Evolutionary conservation across 2,113 vertebrate species (phyloP).

Genomic region (Lamprologus callipterus): DNA sequence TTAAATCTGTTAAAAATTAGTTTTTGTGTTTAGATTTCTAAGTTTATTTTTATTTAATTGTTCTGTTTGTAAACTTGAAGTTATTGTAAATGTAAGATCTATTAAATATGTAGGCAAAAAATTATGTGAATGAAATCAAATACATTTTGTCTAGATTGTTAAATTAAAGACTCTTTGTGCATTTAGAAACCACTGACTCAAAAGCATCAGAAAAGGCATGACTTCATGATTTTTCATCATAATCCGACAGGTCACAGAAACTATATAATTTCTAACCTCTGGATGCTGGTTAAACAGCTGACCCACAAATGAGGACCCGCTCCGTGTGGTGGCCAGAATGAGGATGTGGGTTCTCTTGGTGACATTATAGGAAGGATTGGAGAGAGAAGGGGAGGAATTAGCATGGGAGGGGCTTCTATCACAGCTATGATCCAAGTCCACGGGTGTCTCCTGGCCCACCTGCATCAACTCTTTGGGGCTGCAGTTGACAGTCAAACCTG

Average conservation of each 20-base stretch:
- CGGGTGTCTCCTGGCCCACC: constrained; percentile 49
- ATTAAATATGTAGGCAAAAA: neutral
- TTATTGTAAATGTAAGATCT: neutral
- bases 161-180: neutral
- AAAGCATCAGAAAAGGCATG: neutral
- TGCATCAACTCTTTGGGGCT: constrained; percentile 23
- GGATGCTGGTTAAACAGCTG: constrained; percentile 95
- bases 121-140: neutral
- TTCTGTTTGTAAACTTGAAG: neutral
- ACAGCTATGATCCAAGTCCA: constrained; percentile 69
- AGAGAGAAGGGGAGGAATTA: constrained; percentile 56
- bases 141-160: neutral
- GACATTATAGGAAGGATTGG: constrained; percentile 55
- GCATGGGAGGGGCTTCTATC: constrained; percentile 61
- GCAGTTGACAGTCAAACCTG: constrained; percentile 67
- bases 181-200: neutral
- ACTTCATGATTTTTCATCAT: neutral
- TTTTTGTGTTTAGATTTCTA: neutral
- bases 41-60: neutral
- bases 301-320: constrained; percentile 88
- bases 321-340: constrained; percentile 91
- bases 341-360: constrained; percentile 85
- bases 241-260: neutral
- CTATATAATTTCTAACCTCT: constrained; percentile 39
- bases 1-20: neutral